Evolutionary conservation across 53 echinoderm and acorn worm genomes (phyloP).

Genomic region (Holothuria scabra): DNA sequence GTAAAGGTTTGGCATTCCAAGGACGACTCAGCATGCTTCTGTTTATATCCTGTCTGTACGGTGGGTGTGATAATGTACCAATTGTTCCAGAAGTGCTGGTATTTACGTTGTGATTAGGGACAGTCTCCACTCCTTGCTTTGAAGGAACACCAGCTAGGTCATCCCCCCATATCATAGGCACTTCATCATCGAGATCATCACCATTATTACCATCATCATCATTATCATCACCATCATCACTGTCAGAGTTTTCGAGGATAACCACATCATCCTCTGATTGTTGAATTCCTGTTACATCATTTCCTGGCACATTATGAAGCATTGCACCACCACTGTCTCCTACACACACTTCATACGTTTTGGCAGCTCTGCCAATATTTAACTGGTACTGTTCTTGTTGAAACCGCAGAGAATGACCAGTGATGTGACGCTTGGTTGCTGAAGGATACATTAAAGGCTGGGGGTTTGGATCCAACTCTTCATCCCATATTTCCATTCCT

Average conservation of each 20-base stretch:
- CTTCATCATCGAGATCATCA: conserved; percentile 8
- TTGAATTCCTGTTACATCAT: neutral
- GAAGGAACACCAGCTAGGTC: neutral
- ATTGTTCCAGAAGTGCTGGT: too few species aligned
- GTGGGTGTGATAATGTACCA: too few species aligned
- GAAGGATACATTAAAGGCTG: neutral
- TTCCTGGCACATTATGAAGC: neutral
- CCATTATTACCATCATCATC: neutral
- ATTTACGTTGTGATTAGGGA: too few species aligned
- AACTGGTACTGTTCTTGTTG: conserved; percentile 10
- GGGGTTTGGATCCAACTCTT: neutral
- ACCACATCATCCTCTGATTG: conserved; percentile 22
- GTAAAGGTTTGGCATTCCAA: neutral
- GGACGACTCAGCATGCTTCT: neutral
- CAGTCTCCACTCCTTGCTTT: too few species aligned
- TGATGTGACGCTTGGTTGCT: neutral
- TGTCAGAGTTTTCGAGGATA: conserved; percentile 10
- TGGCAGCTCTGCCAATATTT: conserved; percentile 1
- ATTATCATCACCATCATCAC: conserved; percentile 27
- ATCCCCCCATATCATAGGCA: conserved; percentile 44
- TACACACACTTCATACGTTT: conserved; percentile 7
- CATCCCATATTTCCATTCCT: conserved; percentile 30
- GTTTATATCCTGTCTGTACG: too few species aligned
- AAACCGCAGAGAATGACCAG: neutral
- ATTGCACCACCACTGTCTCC: neutral